Conservation (phyloP, 2,113 vertebrate genomes). For the Platysternon megacephalum region DNA sequence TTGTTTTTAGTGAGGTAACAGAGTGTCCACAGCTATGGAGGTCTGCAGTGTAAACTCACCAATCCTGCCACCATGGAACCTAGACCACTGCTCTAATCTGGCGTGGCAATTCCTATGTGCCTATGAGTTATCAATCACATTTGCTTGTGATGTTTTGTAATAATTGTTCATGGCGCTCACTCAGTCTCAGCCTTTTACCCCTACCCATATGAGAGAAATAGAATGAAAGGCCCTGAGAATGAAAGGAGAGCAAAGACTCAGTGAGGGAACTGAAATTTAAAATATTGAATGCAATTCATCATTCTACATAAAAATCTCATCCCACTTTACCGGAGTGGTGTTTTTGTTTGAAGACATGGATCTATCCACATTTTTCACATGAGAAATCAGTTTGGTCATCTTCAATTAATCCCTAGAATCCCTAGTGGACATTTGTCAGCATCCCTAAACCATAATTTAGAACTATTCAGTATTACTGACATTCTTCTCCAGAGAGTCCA, state of each 20-base stretch:
- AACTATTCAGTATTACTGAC: conserved; percentile 45
- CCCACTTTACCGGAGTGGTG: conserved; percentile 9
- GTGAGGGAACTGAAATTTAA: conserved; percentile 40
- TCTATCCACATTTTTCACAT: conserved; percentile 6
- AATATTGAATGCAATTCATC: conserved; percentile 39
- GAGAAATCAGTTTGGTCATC: neutral
- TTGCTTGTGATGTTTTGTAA: neutral
- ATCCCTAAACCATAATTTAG: conserved; percentile 20
- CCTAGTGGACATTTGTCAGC: conserved; percentile 25
- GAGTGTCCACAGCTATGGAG: neutral
- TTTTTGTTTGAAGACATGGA: conserved; percentile 34
- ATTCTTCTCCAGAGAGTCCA: conserved; percentile 23
- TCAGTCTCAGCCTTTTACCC: conserved; percentile 25
- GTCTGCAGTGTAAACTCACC: neutral
- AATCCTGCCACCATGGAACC: neutral
- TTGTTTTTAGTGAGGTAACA: neutral
- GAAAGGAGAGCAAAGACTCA: conserved; percentile 3
- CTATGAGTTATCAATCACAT: neutral
- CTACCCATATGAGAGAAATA: conserved; percentile 38
- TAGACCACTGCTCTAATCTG: neutral
- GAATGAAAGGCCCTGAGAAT: neutral
- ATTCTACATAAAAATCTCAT: conserved; percentile 18
- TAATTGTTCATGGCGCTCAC: conserved; percentile 10
- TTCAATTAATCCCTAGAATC: neutral
- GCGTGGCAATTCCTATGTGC: neutral